phyloP scores from a whole-genome alignment of 1,140 invertebrate genomes.

The Pseudobourletiella spinata region DNA sequence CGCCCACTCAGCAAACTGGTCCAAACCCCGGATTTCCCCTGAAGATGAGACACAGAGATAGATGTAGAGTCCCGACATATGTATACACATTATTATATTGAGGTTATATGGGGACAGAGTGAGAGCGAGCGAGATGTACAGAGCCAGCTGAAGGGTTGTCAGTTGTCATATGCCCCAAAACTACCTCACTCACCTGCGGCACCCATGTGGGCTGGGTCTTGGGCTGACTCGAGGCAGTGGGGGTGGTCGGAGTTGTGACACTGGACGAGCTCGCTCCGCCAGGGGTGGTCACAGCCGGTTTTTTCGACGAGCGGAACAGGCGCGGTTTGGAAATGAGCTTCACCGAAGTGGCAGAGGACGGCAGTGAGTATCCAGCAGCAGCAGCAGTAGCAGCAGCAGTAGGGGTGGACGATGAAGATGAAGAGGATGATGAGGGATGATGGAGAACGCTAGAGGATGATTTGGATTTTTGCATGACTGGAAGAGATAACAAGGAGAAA shows the following conservation, averaged over 20 bases:
- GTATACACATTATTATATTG: no score
- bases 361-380: slow-evolving; percentile 55
- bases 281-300: not conserved
- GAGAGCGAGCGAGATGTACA: no score
- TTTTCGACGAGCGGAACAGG: slow-evolving; percentile 11
- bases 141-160: no score
- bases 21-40: slow-evolving; percentile 48
- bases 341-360: no score
- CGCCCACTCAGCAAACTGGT: slow-evolving; percentile 54
- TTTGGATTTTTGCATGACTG: slow-evolving; percentile 77
- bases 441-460: slow-evolving; percentile 76
- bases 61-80: no score
- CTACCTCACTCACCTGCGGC: slow-evolving; percentile 30
- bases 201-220: slow-evolving; percentile 22
- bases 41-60: no score
- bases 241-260: slow-evolving; percentile 14
- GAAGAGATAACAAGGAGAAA: slow-evolving; percentile 35
- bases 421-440: slow-evolving; percentile 30
- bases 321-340: slow-evolving; percentile 28
- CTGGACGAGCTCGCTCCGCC: slow-evolving; percentile 14
- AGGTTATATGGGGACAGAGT: no score
- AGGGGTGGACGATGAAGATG: not conserved
- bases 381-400: slow-evolving; percentile 47
- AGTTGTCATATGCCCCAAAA: no score
- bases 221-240: slow-evolving; percentile 14